These are phyloP conservation scores for Clusia tigrina DNA, from an alignment of 2,888 invertebrate genomes.

Conservation along the genomic window DNA sequence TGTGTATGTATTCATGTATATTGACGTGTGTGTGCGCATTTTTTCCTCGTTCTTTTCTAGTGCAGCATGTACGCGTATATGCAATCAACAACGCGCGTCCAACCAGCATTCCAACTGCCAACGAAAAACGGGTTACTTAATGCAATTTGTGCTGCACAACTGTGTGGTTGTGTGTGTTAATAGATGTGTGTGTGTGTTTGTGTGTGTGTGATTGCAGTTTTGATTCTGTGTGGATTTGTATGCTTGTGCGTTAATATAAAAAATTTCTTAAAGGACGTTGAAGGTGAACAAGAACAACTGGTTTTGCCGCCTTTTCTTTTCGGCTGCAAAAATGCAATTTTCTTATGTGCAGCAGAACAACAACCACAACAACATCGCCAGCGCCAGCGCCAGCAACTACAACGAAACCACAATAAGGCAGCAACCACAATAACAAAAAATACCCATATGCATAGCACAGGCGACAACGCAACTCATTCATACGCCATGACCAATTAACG, in stretches of 20 bases:
- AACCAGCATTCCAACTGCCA: slow-evolving; percentile 1
- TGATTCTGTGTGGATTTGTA: background rate
- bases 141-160: background rate
- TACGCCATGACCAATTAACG: background rate
- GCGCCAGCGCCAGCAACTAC: background rate
- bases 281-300: slow-evolving; percentile 44
- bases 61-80: background rate
- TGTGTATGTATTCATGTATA: slow-evolving; percentile 11
- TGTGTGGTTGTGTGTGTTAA: background rate
- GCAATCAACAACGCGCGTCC: background rate
- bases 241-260: background rate
- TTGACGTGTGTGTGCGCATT: slow-evolving; percentile 28
- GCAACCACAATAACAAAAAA: background rate
- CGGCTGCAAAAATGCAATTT: background rate
- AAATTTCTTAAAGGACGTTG: slow-evolving; percentile 39
- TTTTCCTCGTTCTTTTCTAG: slow-evolving; percentile 7
- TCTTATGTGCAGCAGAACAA: background rate
- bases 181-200: background rate
- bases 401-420: background rate
- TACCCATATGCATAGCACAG: no score
- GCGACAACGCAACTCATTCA: background rate
- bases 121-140: background rate
- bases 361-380: background rate
- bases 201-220: background rate
- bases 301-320: slow-evolving; percentile 23